Percentiles rank a stretch among this genome's conserved stretches.
phyloP scores from a whole-genome alignment of 2,113 vertebrate genomes.

The Vulpes lagopus region DNA sequence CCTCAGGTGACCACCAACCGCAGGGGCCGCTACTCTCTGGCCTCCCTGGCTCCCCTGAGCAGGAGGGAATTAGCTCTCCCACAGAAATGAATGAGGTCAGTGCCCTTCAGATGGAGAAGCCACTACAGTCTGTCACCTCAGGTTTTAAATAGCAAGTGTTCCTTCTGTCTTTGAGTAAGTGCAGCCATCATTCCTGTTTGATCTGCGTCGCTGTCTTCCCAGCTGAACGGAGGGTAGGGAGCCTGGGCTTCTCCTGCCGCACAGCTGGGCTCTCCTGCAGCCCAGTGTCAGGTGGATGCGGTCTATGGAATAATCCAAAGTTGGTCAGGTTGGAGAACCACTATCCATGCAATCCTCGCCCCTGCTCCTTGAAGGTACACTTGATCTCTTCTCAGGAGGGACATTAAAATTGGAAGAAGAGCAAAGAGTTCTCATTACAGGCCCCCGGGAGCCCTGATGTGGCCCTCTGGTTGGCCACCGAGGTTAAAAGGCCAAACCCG shows the following conservation, averaged over 20 bases:
- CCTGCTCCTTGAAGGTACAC: neutral
- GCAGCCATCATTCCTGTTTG: neutral
- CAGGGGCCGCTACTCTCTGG: no score
- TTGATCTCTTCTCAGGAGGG: neutral
- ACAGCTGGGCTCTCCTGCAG: fast-evolving
- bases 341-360: fast-evolving
- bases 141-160: neutral
- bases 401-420: neutral
- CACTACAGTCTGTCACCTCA: neutral
- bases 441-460: neutral
- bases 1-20: no score
- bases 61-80: neutral
- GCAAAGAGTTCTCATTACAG: no score
- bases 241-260: fast-evolving
- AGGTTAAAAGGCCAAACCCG: neutral
- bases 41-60: neutral
- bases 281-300: fast-evolving
- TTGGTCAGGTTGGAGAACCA: neutral
- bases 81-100: neutral
- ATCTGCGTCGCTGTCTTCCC: neutral
- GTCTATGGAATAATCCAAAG: neutral
- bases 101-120: neutral
- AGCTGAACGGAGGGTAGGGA: fast-evolving
- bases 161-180: neutral
- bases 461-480: neutral